phyloP scores from a whole-genome alignment of 1,140 invertebrate genomes.

The Argopecten irradians region DNA sequence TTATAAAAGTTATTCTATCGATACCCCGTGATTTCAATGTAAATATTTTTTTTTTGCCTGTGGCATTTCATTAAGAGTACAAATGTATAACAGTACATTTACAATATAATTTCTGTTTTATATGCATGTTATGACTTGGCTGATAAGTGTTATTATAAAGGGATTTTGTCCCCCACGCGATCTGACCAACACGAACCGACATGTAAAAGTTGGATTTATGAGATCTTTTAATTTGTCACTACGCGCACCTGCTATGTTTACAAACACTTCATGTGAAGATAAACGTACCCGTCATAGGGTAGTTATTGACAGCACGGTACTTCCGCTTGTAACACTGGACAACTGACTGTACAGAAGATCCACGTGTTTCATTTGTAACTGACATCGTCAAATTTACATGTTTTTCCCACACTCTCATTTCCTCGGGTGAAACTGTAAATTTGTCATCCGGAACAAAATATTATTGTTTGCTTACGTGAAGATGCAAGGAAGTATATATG shows the following conservation, averaged over 20 bases:
- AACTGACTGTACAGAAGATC: neutral
- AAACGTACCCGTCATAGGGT: neutral
- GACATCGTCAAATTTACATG: neutral
- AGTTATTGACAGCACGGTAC: neutral
- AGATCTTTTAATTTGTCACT: neutral
- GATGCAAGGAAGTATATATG: neutral
- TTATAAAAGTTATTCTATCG: too few relatives aligned
- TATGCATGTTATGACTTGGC: neutral
- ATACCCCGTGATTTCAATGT: too few relatives aligned
- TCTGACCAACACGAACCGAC: neutral
- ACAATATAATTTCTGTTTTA: too few relatives aligned
- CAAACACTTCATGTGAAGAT: neutral
- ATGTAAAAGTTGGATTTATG: neutral
- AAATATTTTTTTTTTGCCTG: too few relatives aligned
- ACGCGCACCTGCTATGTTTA: neutral
- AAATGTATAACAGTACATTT: too few relatives aligned
- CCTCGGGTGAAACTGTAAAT: neutral
- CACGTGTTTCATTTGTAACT: neutral
- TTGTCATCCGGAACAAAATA: neutral
- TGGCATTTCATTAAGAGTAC: too few relatives aligned
- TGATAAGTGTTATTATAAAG: neutral
- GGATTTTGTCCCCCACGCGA: neutral
- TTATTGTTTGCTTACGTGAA: neutral
- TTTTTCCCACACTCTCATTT: neutral
- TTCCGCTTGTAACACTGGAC: neutral